Percentiles rank a stretch among this genome's conserved stretches.
These are phyloP conservation scores for Protodeltote pygarga DNA, from an alignment of 2,888 invertebrate genomes.

Conservation along the genomic window DNA sequence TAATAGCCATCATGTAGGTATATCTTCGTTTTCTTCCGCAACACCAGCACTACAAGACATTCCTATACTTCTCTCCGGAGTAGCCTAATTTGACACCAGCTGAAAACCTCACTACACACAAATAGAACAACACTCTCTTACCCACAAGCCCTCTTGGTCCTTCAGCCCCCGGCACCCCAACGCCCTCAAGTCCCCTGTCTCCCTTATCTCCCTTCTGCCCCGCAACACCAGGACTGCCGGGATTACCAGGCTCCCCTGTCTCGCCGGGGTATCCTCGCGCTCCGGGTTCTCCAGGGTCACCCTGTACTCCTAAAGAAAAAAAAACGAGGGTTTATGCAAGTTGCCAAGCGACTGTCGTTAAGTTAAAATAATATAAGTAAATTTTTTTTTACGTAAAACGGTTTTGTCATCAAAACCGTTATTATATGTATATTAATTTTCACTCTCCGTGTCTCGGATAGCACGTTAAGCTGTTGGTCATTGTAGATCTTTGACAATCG, in stretches of 20 bases:
- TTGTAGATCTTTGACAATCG: too few species aligned
- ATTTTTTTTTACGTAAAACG: too few species aligned
- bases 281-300: slow-evolving; percentile 89
- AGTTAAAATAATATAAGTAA: too few species aligned
- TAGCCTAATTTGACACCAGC: not conserved
- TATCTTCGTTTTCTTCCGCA: too few species aligned
- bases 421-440: too few species aligned
- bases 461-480: too few species aligned
- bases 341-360: not conserved
- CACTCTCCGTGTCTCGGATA: too few species aligned
- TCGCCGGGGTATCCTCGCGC: slow-evolving; percentile 90
- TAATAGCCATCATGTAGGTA: too few species aligned
- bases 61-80: too few species aligned
- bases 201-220: slow-evolving; percentile 92
- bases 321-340: not conserved
- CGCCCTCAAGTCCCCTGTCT: slow-evolving; percentile 90
- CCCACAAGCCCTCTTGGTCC: slow-evolving; percentile 91
- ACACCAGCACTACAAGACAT: too few species aligned
- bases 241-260: slow-evolving; percentile 89
- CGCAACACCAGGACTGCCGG: slow-evolving; percentile 87
- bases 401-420: too few species aligned
- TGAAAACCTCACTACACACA: not conserved
- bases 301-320: slow-evolving; percentile 86
- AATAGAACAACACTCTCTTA: slow-evolving; percentile 50
- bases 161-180: slow-evolving; percentile 91